phyloP scores from a whole-genome alignment of 2,888 invertebrate species.

The Latrodectus elegans region DNA sequence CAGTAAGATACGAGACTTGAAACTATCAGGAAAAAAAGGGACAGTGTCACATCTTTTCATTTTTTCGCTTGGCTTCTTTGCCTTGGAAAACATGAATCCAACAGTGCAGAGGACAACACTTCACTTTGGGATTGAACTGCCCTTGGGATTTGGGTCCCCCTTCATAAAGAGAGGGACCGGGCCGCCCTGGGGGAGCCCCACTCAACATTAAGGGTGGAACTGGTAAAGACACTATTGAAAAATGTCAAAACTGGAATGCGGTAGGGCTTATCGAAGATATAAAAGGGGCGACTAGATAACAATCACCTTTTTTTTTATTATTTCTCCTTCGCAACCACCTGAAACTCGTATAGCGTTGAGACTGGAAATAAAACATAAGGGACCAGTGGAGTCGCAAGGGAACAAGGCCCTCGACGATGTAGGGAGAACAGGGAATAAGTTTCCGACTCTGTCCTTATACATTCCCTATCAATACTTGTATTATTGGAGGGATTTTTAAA shows the following conservation, averaged over 20 bases:
- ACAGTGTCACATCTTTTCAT: constrained; percentile 29
- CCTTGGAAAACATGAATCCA: too few species aligned
- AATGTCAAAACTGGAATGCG: constrained; percentile 25
- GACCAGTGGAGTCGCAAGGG: constrained; percentile 41
- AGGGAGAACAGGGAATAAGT: neutral
- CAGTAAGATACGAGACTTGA: constrained; percentile 31
- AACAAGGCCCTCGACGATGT: neutral
- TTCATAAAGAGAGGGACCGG: constrained; percentile 17
- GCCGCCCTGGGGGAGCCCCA: neutral
- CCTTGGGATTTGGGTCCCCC: constrained; percentile 23
- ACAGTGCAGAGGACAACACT: neutral
- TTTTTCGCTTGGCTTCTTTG: constrained; percentile 6
- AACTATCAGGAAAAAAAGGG: constrained; percentile 49
- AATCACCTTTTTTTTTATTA: constrained; percentile 11
- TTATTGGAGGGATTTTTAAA: constrained; percentile 14
- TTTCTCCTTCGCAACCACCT: too few species aligned
- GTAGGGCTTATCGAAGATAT: constrained; percentile 26
- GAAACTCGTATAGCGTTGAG: neutral
- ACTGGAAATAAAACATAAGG: constrained; percentile 25
- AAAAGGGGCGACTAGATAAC: constrained; percentile 32
- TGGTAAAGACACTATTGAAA: constrained; percentile 49
- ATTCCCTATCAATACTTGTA: neutral
- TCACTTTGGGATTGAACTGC: neutral
- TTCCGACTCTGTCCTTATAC: neutral
- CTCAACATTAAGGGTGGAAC: constrained; percentile 6